phyloP scores from a whole-genome alignment of 2,113 vertebrate species.

The Bettongia penicillata region DNA sequence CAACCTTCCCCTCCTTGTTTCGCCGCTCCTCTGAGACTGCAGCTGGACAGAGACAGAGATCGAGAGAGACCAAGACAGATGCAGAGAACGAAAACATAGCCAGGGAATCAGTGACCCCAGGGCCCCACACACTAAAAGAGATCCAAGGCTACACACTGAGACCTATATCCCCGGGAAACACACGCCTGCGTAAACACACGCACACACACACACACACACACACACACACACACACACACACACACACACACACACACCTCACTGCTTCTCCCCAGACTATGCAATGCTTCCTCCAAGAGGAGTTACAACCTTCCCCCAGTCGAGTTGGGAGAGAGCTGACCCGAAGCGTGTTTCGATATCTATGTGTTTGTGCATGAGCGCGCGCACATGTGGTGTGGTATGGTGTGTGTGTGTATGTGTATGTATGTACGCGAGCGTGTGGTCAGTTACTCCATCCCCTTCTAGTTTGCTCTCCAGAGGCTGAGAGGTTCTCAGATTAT shows the following conservation, averaged over 20 bases:
- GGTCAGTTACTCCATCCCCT: background rate
- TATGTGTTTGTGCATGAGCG: background rate
- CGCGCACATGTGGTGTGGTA: background rate
- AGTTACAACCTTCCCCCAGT: conserved; percentile 5
- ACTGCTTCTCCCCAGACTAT: conserved; percentile 22
- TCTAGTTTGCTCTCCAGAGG: background rate
- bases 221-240: conserved; percentile 38
- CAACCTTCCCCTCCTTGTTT: background rate
- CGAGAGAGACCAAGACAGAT: background rate
- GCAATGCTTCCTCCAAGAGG: conserved; percentile 61
- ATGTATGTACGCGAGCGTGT: background rate
- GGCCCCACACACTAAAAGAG: background rate
- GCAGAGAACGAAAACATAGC: background rate
- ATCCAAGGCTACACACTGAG: background rate
- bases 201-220: background rate
- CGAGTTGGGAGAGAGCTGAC: conserved; percentile 1
- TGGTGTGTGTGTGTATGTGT: background rate
- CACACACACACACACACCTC: conserved; percentile 31
- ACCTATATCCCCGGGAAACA: background rate
- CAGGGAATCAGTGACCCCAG: background rate
- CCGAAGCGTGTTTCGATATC: background rate
- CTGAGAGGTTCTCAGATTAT: background rate
- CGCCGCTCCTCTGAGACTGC: conserved; percentile 47
- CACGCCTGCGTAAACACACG: background rate
- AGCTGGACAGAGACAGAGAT: conserved; percentile 43